Base-by-base conservation (phyloP, 2,888 invertebrate species). In the Magallana nippona region DNA sequence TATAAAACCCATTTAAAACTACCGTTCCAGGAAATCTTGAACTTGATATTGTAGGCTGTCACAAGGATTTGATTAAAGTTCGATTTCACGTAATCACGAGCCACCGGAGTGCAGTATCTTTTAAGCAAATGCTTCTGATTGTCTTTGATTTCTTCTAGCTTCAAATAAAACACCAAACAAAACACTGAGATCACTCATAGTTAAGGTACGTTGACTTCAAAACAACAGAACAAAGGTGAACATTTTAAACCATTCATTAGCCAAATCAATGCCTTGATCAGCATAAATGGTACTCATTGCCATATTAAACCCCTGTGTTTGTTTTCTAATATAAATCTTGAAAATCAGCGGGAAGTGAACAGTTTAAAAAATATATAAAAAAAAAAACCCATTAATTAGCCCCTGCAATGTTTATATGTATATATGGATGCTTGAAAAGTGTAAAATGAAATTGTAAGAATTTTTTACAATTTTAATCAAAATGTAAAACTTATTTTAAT, bases 11-110 rank as follows among this genome's bases (percentile, higher is more conserved):
- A 44, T 44, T 44, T 44, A 3, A 44, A 44, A 44, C 44, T 71
- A 71, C 71, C 32, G 13, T 71, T 71, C 71, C 71, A 71, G 27
- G 3, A 15, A 71, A 71, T 22, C 32, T 71, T 71, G 15, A 71
- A 71, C 8, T 15, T 27, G 71, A 32, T 32, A 71, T 71, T 71
- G 32, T 71, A 32, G 32, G 71, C 71, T 8, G 71, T 27, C 71
- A 71, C 71, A 15, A 22, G 11, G 13, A 71, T 32, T 71, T 71
- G 71, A 13, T 71, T 71, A 71, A 27, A 32, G 22, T 32, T 22
- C 27, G 71, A 27, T 27, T 71, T 71, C 13, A 27, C 27, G 2
- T 71, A 13, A 15, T 71, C 71, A 71, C 71, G 71, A 27, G 71
- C 1, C 13, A 71, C 27, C 32, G 71, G 32, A 5, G 1, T 10